A percentile compares a stretch with the other conserved stretches of the same genome.
phyloP scores from a whole-genome alignment of 2,113 vertebrate genomes.

The Hypanus sabinus region DNA sequence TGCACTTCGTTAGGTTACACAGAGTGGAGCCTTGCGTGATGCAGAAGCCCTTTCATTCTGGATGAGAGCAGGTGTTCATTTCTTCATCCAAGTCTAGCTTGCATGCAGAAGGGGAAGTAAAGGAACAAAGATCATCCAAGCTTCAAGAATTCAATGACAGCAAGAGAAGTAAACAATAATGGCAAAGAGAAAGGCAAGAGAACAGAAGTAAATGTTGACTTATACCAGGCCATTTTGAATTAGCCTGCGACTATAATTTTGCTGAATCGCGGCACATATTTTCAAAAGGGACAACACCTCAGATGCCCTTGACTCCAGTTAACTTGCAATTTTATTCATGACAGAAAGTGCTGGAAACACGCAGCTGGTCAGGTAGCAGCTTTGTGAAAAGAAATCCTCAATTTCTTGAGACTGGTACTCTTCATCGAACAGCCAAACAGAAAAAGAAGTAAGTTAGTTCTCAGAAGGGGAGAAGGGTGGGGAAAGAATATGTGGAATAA shows the following conservation, averaged over 20 bases:
- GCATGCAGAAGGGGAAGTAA: not conserved
- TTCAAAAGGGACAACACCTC: not conserved
- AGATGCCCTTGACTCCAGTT: not conserved
- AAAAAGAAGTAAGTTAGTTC: no score
- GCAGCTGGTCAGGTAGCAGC: no score
- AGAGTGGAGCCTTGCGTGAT: not conserved
- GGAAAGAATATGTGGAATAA: no score
- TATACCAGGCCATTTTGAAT: not conserved
- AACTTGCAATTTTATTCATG: not conserved
- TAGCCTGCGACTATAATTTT: not conserved
- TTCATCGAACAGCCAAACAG: no score
- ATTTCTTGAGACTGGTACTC: no score
- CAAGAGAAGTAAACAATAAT: not conserved
- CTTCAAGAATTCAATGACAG: not conserved
- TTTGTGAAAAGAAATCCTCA: no score
- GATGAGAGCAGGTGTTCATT: not conserved
- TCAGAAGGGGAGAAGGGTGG: no score
- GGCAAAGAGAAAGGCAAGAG: not conserved
- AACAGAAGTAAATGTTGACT: not conserved
- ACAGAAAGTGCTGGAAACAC: no score
- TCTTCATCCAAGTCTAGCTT: not conserved
- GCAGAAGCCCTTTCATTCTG: not conserved
- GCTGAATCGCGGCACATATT: not conserved
- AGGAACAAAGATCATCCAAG: not conserved
- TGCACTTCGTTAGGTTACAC: not conserved